phyloP scores from a whole-genome alignment of 2,888 invertebrate genomes.

The Clanis bilineata region DNA sequence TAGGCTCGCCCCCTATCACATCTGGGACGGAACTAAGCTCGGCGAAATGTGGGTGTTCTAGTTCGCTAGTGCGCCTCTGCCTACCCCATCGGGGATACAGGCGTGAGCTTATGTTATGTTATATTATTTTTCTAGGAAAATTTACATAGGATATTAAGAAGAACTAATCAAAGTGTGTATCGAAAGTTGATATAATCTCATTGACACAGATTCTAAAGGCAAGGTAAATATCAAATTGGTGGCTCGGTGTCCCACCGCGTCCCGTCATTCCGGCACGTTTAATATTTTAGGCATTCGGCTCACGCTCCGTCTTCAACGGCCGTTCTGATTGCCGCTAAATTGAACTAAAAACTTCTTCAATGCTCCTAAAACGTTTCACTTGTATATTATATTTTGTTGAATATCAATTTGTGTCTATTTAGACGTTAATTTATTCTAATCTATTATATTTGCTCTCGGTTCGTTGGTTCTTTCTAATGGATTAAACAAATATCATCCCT shows the following conservation, averaged over 20 bases:
- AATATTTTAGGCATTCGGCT: constrained; percentile 78
- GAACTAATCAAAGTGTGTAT: constrained; percentile 6
- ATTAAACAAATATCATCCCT: constrained; percentile 1
- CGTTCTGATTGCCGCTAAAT: constrained; percentile 82
- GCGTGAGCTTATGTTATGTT: no score
- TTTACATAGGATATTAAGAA: not conserved
- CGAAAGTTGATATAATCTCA: constrained; percentile 11
- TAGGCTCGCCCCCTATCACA: no score
- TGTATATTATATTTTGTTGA: constrained; percentile 59
- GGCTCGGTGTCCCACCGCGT: constrained; percentile 55
- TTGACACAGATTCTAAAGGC: constrained; percentile 16
- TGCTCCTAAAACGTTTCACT: constrained; percentile 77
- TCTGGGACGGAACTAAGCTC: no score
- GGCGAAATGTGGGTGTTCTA: no score
- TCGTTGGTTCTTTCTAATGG: constrained; percentile 8
- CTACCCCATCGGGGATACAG: no score
- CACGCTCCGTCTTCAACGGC: constrained; percentile 79
- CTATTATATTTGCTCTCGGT: not conserved
- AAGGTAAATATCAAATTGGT: constrained; percentile 65
- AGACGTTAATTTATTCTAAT: not conserved
- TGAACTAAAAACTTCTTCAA: constrained; percentile 82
- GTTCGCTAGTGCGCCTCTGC: no score
- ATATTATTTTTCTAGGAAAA: no score
- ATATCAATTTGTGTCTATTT: constrained; percentile 13
- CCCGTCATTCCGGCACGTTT: constrained; percentile 69